Evolutionary conservation across 1,140 invertebrate species (phyloP).

Genomic region (Zophobas morio): DNA sequence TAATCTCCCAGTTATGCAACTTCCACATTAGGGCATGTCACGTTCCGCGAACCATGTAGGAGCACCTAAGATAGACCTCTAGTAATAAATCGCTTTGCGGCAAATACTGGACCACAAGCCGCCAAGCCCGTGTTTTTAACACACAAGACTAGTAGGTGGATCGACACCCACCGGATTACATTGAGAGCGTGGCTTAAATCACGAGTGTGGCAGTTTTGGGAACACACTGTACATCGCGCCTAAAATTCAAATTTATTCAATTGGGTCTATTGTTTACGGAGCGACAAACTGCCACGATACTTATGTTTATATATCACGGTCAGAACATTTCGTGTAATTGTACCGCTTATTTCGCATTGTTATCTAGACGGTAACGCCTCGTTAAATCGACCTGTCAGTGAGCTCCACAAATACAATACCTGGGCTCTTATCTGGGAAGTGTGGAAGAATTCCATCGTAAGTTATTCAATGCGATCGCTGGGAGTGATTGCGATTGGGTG

Average conservation of each 20-base stretch:
- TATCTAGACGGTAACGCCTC: slow-evolving; percentile 2
- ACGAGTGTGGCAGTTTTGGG: background rate
- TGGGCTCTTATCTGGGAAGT: background rate
- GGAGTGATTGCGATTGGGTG: background rate
- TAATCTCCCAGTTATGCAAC: slow-evolving; percentile 14
- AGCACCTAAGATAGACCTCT: slow-evolving; percentile 29
- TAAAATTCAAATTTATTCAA: slow-evolving; percentile 25
- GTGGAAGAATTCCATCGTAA: background rate
- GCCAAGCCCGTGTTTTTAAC: slow-evolving; percentile 42
- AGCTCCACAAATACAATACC: background rate
- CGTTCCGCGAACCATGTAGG: slow-evolving; percentile 33
- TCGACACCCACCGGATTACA: slow-evolving; percentile 20
- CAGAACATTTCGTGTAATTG: background rate
- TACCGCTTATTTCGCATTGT: slow-evolving; percentile 1
- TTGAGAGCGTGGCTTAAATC: slow-evolving; percentile 17
- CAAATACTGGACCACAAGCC: slow-evolving; percentile 39
- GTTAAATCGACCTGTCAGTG: slow-evolving; percentile 7
- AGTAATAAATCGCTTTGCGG: slow-evolving; percentile 35
- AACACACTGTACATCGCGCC: slow-evolving; percentile 19
- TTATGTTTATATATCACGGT: background rate
- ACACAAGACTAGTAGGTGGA: slow-evolving; percentile 33
- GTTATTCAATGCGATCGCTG: background rate
- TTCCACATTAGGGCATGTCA: slow-evolving; percentile 7
- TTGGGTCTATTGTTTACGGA: slow-evolving; percentile 14
- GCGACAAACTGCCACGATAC: background rate